Base-by-base conservation (phyloP, 2,888 invertebrate genomes). In the Meghimatium bilineatum region DNA sequence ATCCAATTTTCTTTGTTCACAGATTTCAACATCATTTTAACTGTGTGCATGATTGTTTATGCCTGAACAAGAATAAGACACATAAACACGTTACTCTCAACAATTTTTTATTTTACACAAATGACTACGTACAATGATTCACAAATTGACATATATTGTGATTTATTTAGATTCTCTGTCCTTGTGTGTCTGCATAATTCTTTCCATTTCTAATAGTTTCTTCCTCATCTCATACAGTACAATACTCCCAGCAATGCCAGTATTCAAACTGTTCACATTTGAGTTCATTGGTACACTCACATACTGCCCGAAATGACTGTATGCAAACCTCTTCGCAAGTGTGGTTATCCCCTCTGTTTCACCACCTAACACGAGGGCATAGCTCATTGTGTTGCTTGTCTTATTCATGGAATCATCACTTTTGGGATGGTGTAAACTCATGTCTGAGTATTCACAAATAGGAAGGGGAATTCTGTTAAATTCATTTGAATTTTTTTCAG, bases 271-370 rank as follows among this genome's bases (percentile, higher is more conserved):
- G 76, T 98, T 97, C 0, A 97, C 95, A 12, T 95, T 95, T 91
- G 95, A 95, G 84, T 95, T 95, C 89, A 98, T 94, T 0, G 98
- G 98, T 87, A 98, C 96, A 93, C 96, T 95, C 52, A 98, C 92
- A 88, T 96, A 95, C 49, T 95, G 92, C 20, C 96, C 96, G 82
- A 95, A 94, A 85, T 93, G 94, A 56, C 93, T 92, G 52, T 94
- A 92, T n/a, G 96, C 95, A 86, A 96, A 94, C 88, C 95, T 91
- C 32, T 91, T 96, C 10, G 96, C 96, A 44, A 96, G 95, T 34
- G 94, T 92, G 94, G 97, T 97, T n/a, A 98, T 94, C 0, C 98
- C 97, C 93, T 96, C 95, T 14, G 97, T 97, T 94, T 98, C 98
- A 17, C 98, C 98, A 26, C 98, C 97, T 88, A 98, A 94, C 60